Base-by-base conservation (phyloP, 2,113 vertebrate species). In the Oplegnathus fasciatus region DNA sequence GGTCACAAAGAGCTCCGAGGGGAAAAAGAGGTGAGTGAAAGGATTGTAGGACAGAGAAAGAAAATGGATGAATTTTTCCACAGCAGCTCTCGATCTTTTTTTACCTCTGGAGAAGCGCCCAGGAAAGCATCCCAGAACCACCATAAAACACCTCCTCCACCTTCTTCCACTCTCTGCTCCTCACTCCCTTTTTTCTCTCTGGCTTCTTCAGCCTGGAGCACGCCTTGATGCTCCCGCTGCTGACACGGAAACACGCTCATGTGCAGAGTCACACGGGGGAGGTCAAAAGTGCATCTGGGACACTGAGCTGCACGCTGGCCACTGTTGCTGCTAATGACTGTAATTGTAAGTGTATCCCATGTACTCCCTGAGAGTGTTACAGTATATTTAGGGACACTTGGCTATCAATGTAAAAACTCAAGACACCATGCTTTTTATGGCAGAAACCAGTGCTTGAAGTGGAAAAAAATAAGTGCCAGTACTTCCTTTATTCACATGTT, bases 71-170 rank as follows among this genome's bases (percentile, higher is more conserved):
- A 68, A 17, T 20, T 58, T 69, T 82, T 82, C 60, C 32, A 76
- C 58, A 46, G 52, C 34, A 37, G 78, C 55, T 30, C 57, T 83
- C 18, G 2, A 13, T 34, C 64, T 37, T 60, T 85, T 13, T 86
- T 93, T 96, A 95, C 95, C 95, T 95, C 87, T 55, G 86, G 80
- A 67, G 71, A 76, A 75, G 62, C 13, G 75, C 80, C 88, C 67
- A 89, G 86, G 84, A 93, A 88, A 86, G 85, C 46, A 32, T 90
- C 93, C 89, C 92, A 94, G 85, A 94, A 90, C 87, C 92, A 92
- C 88, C 91, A 92, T 10, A 80, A 52, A 66, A 83, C 55, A 70
- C 88, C 82, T 89, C 79, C 83, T 79, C 66, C 78, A 71, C 80
- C 86, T 69, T 65, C 91, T 58, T 89, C 75, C 75, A 64, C 42